Evolutionary conservation across 2,888 invertebrate genomes (phyloP).

Genomic region (Acanthoscelides obtectus): DNA sequence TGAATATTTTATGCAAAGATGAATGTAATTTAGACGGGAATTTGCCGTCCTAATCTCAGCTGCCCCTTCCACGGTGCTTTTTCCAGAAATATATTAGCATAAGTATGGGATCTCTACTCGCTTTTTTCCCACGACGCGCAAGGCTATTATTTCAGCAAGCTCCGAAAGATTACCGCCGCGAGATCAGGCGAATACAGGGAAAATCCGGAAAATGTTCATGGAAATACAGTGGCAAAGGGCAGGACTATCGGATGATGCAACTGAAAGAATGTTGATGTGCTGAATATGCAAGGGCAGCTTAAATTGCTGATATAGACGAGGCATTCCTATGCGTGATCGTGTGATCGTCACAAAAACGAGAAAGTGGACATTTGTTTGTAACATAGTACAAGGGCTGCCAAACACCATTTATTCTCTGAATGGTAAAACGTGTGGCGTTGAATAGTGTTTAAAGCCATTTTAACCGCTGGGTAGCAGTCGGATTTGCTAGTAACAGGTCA

Average conservation of each 20-base stretch:
- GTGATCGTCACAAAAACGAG: no score
- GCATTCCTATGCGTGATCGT: no score
- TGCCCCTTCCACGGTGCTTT: background rate
- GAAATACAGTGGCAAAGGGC: background rate
- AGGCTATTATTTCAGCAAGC: background rate
- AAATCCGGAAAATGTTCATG: background rate
- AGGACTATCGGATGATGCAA: background rate
- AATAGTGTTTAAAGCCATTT: no score
- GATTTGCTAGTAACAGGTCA: no score
- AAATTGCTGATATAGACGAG: background rate
- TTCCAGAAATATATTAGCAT: background rate
- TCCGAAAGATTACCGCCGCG: background rate
- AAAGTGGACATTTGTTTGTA: no score
- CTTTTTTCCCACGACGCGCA: background rate
- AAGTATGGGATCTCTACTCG: background rate
- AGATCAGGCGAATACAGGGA: background rate
- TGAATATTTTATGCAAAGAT: background rate
- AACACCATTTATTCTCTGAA: no score
- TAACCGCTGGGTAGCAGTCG: no score
- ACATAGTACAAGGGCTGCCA: no score
- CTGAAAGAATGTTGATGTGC: background rate
- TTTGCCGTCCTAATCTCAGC: background rate
- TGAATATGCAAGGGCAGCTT: background rate
- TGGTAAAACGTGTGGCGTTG: no score
- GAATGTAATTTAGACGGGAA: background rate